Evolutionary conservation across 2,888 invertebrate genomes (phyloP).

Genomic region (Athripsodes cinereus): DNA sequence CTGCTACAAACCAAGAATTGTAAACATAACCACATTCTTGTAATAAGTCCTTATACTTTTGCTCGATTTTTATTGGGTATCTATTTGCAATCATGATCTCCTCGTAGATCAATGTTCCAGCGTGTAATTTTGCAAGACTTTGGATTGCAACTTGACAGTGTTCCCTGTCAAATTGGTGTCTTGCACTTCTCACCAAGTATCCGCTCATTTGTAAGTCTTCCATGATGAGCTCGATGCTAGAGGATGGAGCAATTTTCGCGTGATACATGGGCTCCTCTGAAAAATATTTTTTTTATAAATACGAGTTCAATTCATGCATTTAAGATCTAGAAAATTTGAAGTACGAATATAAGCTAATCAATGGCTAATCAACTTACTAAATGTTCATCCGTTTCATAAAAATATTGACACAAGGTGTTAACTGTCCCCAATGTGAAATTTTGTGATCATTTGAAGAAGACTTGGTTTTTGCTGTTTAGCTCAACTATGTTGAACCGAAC

Average conservation of each 20-base stretch:
- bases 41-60: slow-evolving; percentile 23
- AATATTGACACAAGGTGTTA: no score
- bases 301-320: no score
- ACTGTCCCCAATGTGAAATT: no score
- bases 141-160: slow-evolving; percentile 20
- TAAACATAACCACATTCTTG: slow-evolving; percentile 21
- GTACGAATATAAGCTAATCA: no score
- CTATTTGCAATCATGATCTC: slow-evolving; percentile 15
- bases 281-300: neutral
- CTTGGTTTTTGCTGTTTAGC: no score
- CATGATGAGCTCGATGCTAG: slow-evolving; percentile 20
- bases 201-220: slow-evolving; percentile 23
- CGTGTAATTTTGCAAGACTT: slow-evolving; percentile 25
- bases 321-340: no score
- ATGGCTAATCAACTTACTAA: no score
- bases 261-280: slow-evolving; percentile 11
- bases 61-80: slow-evolving; percentile 20
- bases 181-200: slow-evolving; percentile 16
- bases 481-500: no score
- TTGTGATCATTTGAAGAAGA: no score
- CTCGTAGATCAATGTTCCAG: slow-evolving; percentile 25
- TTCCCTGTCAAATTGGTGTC: slow-evolving; percentile 22
- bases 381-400: no score
- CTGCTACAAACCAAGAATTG: slow-evolving; percentile 29
- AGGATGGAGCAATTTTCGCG: slow-evolving; percentile 10